These are phyloP conservation scores for Cordilura impudica DNA, from an alignment of 2,888 invertebrate genomes.

Conservation along the genomic window DNA sequence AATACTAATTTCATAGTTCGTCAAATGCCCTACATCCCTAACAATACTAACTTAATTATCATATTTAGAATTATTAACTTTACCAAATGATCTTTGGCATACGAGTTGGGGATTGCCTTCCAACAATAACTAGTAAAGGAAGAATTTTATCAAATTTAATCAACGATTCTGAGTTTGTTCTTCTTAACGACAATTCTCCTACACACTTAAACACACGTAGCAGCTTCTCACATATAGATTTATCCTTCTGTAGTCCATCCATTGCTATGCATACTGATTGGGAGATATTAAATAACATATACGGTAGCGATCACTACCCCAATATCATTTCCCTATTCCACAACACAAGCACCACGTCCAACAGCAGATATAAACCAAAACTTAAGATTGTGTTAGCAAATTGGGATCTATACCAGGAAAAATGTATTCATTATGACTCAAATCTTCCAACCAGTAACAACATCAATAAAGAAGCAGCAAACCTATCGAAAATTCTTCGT, in stretches of 20 bases:
- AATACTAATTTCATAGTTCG: too few relatives aligned
- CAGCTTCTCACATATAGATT: constrained; percentile 52
- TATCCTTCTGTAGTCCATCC: constrained; percentile 43
- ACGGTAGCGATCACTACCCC: constrained; percentile 40
- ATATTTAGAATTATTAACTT: too few relatives aligned
- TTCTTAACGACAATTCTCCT: constrained; percentile 40
- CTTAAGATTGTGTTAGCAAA: constrained; percentile 12
- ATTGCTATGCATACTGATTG: constrained; percentile 6
- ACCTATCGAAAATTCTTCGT: too few relatives aligned
- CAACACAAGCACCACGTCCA: background rate
- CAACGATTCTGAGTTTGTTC: constrained; percentile 1
- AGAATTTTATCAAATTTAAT: too few relatives aligned
- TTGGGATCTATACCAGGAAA: background rate
- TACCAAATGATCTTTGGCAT: constrained; percentile 1
- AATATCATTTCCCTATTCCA: constrained; percentile 19
- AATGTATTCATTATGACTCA: background rate
- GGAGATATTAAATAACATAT: background rate
- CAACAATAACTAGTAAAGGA: too few relatives aligned
- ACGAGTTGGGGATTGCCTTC: constrained; percentile 1
- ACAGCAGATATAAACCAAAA: background rate
- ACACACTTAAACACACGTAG: constrained; percentile 56
- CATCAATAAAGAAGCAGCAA: constrained; percentile 28
- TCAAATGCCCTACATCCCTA: too few relatives aligned
- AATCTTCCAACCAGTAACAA: background rate
- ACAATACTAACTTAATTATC: too few relatives aligned